A percentile compares a stretch with the other conserved stretches of the same genome.
These are phyloP conservation scores for Lutraria lutraria DNA, from an alignment of 2,888 invertebrate genomes.

Conservation along the genomic window DNA sequence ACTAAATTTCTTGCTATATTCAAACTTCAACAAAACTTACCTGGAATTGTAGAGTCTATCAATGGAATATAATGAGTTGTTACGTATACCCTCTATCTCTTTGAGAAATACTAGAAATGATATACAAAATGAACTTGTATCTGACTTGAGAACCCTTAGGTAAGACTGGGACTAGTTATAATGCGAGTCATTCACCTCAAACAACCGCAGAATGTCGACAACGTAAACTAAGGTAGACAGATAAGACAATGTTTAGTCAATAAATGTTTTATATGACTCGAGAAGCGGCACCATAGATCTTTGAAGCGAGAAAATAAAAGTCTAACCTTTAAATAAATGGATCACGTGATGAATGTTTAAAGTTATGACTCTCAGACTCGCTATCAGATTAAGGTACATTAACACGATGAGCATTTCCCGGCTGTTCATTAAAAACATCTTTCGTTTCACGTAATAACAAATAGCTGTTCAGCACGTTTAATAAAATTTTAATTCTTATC, in stretches of 20 bases:
- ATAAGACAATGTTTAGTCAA: conserved; percentile 9
- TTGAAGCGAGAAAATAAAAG: not conserved
- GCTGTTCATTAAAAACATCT: not conserved
- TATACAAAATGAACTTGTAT: too few species aligned
- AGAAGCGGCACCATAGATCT: not conserved
- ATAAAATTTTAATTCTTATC: too few species aligned
- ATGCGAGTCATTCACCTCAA: not conserved
- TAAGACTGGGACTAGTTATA: not conserved
- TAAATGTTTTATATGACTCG: conserved; percentile 20
- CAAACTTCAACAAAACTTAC: too few species aligned
- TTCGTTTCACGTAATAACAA: not conserved
- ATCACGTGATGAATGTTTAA: not conserved
- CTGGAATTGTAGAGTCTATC: too few species aligned
- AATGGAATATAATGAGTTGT: too few species aligned
- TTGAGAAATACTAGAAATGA: too few species aligned
- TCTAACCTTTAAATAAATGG: not conserved
- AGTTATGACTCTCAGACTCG: not conserved
- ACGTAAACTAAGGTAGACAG: not conserved
- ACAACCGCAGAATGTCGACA: not conserved
- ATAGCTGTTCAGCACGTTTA: too few species aligned
- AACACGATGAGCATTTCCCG: not conserved
- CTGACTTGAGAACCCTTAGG: not conserved
- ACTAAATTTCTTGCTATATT: too few species aligned
- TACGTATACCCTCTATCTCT: too few species aligned
- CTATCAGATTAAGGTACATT: not conserved